Base-by-base conservation (phyloP, 2,113 vertebrate genomes). In the Phyllostomus discolor region DNA sequence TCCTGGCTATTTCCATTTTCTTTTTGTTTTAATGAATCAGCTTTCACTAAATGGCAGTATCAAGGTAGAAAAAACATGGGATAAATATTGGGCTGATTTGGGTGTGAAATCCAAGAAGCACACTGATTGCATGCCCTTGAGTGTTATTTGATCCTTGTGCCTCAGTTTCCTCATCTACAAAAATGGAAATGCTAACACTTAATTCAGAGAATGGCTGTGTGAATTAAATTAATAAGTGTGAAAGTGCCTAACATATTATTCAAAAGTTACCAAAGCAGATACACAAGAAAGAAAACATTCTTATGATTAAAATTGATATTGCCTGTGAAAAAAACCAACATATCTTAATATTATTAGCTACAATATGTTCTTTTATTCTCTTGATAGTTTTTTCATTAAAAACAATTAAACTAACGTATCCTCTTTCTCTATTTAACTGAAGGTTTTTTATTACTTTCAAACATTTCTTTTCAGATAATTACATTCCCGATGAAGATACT, bases 401-500 rank as follows among this genome's bases (percentile, higher is more conserved):
- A 96, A 88, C 43, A 95, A 87, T 96, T 90, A 97, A 94, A 96
- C 22, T 86, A 82, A 86, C 96, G 83, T 83, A 91, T 73, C n/a
- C 31, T 17, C 86, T 94, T 93, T 97, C 48, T 85, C 82, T 91
- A 31, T 94, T 94, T 97, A 95, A 78, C 85, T 54, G 48, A 62
- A 95, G 31, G n/a, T 57, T 97, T 97, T 94, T 92, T 86, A 88
- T 88, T 95, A 73, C 52, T 82, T 79, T 95, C 41, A 95, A 95
- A 91, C 31, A 86, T 96, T 96, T 93, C 33, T 96, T 91, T 59
- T 62, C 86, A 92, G 72, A 89, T 94, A 94, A 93, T 97, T 95
- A 81, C 35, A 92, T 94, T 88, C n/a, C 41, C 94, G 50, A 94
- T 83, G 19, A 88, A 84, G 66, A 96, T 64, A 90, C 17, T 94